phyloP scores from a whole-genome alignment of 2,113 vertebrate genomes.

The Bujurquina vittata region DNA sequence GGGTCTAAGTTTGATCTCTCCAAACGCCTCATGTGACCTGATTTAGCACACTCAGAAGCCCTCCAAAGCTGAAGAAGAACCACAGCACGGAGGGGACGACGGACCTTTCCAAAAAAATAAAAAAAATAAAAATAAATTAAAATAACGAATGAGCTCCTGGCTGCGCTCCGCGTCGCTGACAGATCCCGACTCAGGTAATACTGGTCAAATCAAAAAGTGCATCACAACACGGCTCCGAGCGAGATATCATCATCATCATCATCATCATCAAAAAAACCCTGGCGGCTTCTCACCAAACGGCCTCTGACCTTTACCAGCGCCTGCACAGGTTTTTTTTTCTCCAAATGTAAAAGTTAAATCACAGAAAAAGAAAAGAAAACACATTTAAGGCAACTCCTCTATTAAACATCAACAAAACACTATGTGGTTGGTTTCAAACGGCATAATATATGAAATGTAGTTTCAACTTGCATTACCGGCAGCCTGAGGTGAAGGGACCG shows the following conservation, averaged over 20 bases:
- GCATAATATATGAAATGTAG: slow-evolving; percentile 47
- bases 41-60: slow-evolving; percentile 49
- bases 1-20: slow-evolving; percentile 55
- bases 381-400: slow-evolving; percentile 80
- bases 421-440: slow-evolving; percentile 55
- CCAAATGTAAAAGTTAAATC: slow-evolving; percentile 29
- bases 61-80: slow-evolving; percentile 29
- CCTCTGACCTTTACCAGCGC: slow-evolving; percentile 17
- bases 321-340: neutral
- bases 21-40: slow-evolving; percentile 51
- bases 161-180: neutral
- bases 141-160: neutral
- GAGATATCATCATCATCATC: slow-evolving; percentile 20
- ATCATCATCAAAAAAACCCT: neutral
- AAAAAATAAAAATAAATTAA: neutral
- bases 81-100: slow-evolving; percentile 25
- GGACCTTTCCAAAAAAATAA: neutral
- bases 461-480: slow-evolving; percentile 62
- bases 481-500: slow-evolving; percentile 60
- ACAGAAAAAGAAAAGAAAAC: slow-evolving; percentile 58
- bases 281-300: neutral
- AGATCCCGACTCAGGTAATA: slow-evolving; percentile 53
- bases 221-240: slow-evolving; percentile 41
- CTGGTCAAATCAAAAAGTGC: slow-evolving; percentile 77
- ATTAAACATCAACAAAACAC: slow-evolving; percentile 63